Conservation (phyloP, 2,888 invertebrate species). For the Drosophila tripunctata region DNA sequence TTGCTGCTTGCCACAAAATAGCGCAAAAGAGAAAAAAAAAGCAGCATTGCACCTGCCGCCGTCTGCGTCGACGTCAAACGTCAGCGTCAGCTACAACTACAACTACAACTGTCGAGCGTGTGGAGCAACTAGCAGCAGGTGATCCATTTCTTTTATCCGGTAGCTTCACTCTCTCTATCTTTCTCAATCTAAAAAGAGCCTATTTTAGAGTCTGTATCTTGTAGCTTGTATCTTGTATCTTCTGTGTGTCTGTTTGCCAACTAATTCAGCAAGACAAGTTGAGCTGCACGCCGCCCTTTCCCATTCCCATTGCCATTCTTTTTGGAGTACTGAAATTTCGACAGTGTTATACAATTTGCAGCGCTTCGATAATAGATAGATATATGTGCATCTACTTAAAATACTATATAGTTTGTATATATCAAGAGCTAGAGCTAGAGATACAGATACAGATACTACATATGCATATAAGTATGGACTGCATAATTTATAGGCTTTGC, state of each 20-base stretch:
- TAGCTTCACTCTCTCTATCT: constrained; percentile 35
- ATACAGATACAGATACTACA: too few relatives aligned
- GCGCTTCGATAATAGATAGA: constrained; percentile 74
- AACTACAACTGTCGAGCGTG: constrained; percentile 27
- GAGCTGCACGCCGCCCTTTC: constrained; percentile 30
- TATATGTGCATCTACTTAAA: constrained; percentile 40
- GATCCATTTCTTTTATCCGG: constrained; percentile 80
- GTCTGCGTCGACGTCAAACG: constrained; percentile 41
- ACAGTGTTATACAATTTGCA: constrained; percentile 67
- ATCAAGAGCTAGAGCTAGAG: constrained; percentile 8
- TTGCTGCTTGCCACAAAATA: constrained; percentile 29
- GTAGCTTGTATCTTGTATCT: constrained; percentile 7
- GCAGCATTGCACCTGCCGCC: constrained; percentile 68
- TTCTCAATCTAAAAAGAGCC: constrained; percentile 22
- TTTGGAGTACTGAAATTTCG: constrained; percentile 50
- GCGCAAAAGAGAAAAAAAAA: too few relatives aligned
- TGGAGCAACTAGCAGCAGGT: constrained; percentile 70
- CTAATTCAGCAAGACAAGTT: constrained; percentile 74
- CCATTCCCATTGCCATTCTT: neutral
- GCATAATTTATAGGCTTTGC: constrained; percentile 78
- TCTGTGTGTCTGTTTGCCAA: constrained; percentile 54
- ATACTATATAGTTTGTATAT: constrained; percentile 11
- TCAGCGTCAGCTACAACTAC: constrained; percentile 19
- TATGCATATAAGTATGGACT: constrained; percentile 60
- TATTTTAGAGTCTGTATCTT: constrained; percentile 50